These are phyloP conservation scores for Brachionus calyciflorus DNA, from an alignment of 1,140 invertebrate genomes.

Conservation along the genomic window DNA sequence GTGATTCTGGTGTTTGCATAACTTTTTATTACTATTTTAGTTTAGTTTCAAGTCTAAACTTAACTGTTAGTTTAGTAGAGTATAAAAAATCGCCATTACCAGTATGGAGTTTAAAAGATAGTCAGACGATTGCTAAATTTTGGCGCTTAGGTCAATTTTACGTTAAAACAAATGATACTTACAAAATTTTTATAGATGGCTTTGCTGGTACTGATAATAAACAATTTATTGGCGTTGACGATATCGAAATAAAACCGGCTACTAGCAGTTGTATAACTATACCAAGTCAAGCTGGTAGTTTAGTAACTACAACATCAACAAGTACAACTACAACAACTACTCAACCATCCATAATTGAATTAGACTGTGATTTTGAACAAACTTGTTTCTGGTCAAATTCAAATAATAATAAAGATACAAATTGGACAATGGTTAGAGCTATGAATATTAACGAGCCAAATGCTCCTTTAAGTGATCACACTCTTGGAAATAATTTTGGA, in stretches of 20 bases:
- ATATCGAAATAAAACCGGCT: not conserved
- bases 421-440: not conserved
- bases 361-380: slow-evolving; percentile 18
- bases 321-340: not conserved
- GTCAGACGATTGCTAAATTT: not conserved
- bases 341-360: not conserved
- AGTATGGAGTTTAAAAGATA: not conserved
- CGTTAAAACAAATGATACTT: slow-evolving; percentile 21
- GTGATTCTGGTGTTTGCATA: slow-evolving; percentile 17
- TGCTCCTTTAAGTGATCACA: slow-evolving; percentile 63
- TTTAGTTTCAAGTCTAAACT: not conserved
- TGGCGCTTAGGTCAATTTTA: slow-evolving; percentile 24
- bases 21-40: slow-evolving; percentile 53
- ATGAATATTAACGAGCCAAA: not conserved
- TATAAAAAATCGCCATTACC: not conserved
- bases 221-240: not conserved
- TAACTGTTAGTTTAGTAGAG: not conserved
- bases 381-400: not conserved
- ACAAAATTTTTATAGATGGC: slow-evolving; percentile 16
- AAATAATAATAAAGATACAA: not conserved
- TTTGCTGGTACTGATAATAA: slow-evolving; percentile 18
- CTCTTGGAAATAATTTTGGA: slow-evolving; percentile 53
- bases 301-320: not conserved
- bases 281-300: not conserved
- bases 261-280: not conserved